phyloP scores from a whole-genome alignment of 2,113 vertebrate genomes.

The Lethenteron reissneri region DNA sequence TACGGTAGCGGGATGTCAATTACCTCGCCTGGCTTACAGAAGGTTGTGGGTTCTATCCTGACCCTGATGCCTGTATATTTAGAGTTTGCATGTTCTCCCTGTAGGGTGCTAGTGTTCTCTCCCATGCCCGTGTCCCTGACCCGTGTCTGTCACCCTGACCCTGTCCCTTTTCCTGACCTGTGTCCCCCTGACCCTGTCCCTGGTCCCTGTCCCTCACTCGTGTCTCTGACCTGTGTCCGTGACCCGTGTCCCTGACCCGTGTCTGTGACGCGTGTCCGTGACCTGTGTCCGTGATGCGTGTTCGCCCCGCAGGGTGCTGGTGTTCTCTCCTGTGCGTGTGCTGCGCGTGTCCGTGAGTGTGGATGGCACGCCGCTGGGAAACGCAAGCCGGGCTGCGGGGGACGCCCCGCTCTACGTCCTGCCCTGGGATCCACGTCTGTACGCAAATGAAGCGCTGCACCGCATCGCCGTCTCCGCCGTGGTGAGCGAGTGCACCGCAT shows the following conservation, averaged over 20 bases:
- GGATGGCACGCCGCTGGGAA: conserved; percentile 35
- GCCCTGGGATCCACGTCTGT: conserved; percentile 50
- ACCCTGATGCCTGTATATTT: no score
- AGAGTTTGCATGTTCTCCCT: no score
- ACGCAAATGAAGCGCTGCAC: conserved; percentile 39
- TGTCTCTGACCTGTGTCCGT: no score
- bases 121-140: no score
- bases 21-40: no score
- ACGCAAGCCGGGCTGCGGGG: conserved; percentile 35
- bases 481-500: conserved; percentile 23
- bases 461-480: conserved; percentile 47
- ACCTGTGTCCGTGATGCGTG: conserved; percentile 12
- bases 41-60: no score
- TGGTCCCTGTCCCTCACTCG: background rate
- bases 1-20: no score
- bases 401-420: conserved; percentile 40
- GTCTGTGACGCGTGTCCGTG: no score
- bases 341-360: conserved; percentile 41
- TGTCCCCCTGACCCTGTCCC: background rate
- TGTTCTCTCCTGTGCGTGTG: conserved; percentile 53
- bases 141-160: no score
- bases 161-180: no score
- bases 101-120: no score
- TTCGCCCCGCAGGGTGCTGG: conserved; percentile 40
- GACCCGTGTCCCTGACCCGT: no score